phyloP scores from a whole-genome alignment of 2,888 invertebrate species.

The Diloba caeruleocephala region DNA sequence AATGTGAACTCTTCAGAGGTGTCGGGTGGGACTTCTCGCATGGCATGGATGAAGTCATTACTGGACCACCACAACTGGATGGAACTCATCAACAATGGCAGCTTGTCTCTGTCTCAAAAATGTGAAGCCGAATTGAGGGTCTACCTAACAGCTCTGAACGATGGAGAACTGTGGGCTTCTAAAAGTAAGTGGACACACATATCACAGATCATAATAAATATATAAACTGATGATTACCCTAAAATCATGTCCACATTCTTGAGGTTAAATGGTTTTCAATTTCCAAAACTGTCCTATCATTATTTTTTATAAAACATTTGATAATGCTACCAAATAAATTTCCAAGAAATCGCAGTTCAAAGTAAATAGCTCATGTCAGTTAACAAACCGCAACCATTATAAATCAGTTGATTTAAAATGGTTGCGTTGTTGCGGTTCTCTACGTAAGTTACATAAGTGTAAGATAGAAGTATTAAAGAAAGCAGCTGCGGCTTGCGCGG shows the following conservation, averaged over 20 bases:
- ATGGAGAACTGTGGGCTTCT: constrained; percentile 93
- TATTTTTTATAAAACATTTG: background rate
- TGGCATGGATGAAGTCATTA: constrained; percentile 91
- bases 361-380: constrained; percentile 9
- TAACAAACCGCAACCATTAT: too few species aligned
- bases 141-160: constrained; percentile 89
- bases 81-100: constrained; percentile 81
- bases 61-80: constrained; percentile 91
- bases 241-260: background rate
- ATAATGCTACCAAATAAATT: background rate
- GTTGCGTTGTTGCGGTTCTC: constrained; percentile 39
- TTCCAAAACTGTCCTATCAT: background rate
- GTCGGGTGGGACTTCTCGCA: constrained; percentile 73
- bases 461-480: constrained; percentile 51
- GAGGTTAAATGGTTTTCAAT: background rate
- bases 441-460: constrained; percentile 55
- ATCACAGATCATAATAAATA: background rate
- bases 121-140: constrained; percentile 89
- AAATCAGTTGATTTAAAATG: constrained; percentile 44
- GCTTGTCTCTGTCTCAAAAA: constrained; percentile 72
- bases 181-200: constrained; percentile 92
- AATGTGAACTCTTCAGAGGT: constrained; percentile 69
- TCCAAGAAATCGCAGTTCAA: constrained; percentile 20
- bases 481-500: constrained; percentile 26
- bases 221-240: background rate